phyloP scores from a whole-genome alignment of 2,797 vertebrate genomes.

The Rallus crepitans region DNA sequence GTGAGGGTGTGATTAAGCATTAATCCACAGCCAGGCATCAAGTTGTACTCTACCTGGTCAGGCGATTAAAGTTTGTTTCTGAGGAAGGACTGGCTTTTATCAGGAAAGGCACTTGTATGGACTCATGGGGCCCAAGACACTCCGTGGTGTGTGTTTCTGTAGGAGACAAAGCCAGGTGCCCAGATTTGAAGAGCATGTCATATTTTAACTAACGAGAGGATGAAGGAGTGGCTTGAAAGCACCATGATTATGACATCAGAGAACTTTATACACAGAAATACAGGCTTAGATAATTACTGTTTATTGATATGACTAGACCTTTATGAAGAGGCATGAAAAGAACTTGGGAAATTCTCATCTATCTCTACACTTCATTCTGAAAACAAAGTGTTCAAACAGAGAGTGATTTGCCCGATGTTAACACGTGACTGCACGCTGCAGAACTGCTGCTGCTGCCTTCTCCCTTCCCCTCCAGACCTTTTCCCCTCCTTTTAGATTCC shows the following conservation, averaged over 20 bases:
- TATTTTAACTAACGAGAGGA: neutral
- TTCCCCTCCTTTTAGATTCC: neutral
- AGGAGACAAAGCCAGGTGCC: neutral
- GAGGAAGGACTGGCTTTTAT: neutral
- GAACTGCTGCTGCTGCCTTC: neutral
- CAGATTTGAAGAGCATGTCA: neutral
- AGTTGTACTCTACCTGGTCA: neutral
- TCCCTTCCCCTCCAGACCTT: neutral
- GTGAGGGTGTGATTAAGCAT: neutral
- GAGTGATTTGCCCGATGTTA: neutral
- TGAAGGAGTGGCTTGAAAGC: neutral
- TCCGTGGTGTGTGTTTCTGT: neutral
- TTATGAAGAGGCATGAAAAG: neutral
- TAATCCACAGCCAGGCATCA: neutral
- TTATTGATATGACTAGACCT: neutral
- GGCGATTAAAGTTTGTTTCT: neutral
- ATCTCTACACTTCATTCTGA: neutral
- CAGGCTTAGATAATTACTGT: neutral
- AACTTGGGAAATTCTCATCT: neutral
- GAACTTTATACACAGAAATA: neutral
- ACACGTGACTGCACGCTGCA: neutral
- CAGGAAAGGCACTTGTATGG: neutral
- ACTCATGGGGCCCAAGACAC: rapidly evolving
- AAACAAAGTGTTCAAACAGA: neutral
- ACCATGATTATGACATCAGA: neutral